Evolutionary conservation across 2,888 invertebrate genomes (phyloP), one percentile per base, ranked within the genome.

Genomic region (Sceliomorpha sp.): DNA sequence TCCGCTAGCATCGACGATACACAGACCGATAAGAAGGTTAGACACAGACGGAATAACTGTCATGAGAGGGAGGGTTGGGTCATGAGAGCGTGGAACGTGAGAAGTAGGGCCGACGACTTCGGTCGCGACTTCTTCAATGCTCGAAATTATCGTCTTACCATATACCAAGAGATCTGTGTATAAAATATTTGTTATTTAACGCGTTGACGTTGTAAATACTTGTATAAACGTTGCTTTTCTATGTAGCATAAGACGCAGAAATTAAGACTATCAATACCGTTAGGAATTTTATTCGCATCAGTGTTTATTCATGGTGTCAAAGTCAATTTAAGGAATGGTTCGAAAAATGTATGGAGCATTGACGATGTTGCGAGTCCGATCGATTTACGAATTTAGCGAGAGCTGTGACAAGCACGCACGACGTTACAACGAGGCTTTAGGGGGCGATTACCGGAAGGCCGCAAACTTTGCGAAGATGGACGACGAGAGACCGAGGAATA

Each of bases 91-190:
- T 73, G 74, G 75, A 78, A 67, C 60, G 51, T 48, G 69, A 66
- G 71, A 53, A 74, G 60, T 69, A 76, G 73, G 59, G 59, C 71
- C 26, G 50, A 63, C 40, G 74, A 66, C 42, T 68, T 77, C 44
- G 70, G 75, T 59, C 75, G 75, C 31, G 70, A 80, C 36, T 47
- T 72, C 44, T 64, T 68, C 50, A 66, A 60, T 53, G 73, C 72
- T 48, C 70, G 75, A 48, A 72, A 53, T 39, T 63, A 71, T 42
- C 77, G 79, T 48, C 70, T 83, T 51, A 75, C 79, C 17, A 45
- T 84, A 20, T 84, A 84, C 73, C 79, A 80, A 68, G 84, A 84
- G 71, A 81, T 84, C 67, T 83, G 82, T 76, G 83, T 84, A 32
- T 84, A 80, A 72, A 44, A 4, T 13, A 34, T 34, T 42, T 31